Conservation (phyloP, 1,140 invertebrate genomes). For the Ephestia elutella region DNA sequence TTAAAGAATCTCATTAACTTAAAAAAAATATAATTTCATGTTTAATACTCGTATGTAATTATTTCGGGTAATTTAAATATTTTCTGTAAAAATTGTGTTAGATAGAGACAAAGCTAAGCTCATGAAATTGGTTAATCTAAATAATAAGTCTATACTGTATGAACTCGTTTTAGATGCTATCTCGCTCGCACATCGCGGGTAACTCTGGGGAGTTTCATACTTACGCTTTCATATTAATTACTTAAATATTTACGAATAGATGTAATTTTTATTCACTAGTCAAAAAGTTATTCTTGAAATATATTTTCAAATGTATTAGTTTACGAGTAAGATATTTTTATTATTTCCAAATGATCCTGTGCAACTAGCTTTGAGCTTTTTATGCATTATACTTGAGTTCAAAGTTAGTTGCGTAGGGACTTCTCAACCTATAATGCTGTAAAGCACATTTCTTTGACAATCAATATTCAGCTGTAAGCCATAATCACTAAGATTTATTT, state of each 20-base stretch:
- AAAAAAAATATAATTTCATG: too few relatives aligned
- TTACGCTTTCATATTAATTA: slow-evolving; percentile 53
- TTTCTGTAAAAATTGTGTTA: too few relatives aligned
- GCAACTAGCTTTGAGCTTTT: background rate
- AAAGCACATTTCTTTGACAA: slow-evolving; percentile 13
- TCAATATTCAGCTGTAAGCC: slow-evolving; percentile 24
- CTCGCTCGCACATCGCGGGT: slow-evolving; percentile 20
- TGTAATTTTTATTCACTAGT: slow-evolving; percentile 66
- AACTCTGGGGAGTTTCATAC: slow-evolving; percentile 22
- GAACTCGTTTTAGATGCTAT: slow-evolving; percentile 12
- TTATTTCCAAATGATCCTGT: background rate
- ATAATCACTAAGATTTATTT: slow-evolving; percentile 10
- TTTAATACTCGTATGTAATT: too few relatives aligned
- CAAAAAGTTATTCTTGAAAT: slow-evolving; percentile 56
- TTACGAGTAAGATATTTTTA: slow-evolving; percentile 33
- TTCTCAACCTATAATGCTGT: background rate
- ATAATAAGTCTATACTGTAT: background rate
- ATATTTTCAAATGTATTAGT: slow-evolving; percentile 43
- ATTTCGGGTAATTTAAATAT: too few relatives aligned
- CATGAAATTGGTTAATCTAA: too few relatives aligned
- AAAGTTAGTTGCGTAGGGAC: background rate
- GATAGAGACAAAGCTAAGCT: too few relatives aligned
- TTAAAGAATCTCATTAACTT: too few relatives aligned
- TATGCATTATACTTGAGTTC: background rate
- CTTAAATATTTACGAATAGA: slow-evolving; percentile 47